A percentile compares a stretch with the other conserved stretches of the same genome.
Conservation (phyloP, 2,888 invertebrate species). For the Priocnemis perturbator region DNA sequence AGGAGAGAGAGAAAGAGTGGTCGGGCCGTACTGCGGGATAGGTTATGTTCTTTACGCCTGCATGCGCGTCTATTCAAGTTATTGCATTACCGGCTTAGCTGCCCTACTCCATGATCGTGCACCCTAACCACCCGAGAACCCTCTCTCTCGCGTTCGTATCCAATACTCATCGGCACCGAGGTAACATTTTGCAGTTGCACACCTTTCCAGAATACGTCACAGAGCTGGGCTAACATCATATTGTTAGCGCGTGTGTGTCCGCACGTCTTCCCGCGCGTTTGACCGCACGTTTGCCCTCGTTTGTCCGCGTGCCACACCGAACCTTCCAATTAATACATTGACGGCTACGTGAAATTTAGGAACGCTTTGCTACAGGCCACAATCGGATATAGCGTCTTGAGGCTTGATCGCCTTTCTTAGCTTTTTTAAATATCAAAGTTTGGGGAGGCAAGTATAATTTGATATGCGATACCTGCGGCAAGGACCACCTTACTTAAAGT, state of each 20-base stretch:
- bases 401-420: too few relatives aligned
- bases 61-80: slow-evolving; percentile 70
- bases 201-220: slow-evolving; percentile 61
- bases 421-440: too few relatives aligned
- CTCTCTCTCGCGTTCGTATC: slow-evolving; percentile 58
- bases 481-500: too few relatives aligned
- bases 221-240: slow-evolving; percentile 43
- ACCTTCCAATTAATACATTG: too few relatives aligned
- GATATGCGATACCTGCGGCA: too few relatives aligned
- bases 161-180: slow-evolving; percentile 60
- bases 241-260: not conserved
- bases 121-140: slow-evolving; percentile 39
- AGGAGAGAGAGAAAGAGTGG: slow-evolving; percentile 20
- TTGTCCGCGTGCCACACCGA: too few relatives aligned
- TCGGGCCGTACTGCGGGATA: slow-evolving; percentile 33
- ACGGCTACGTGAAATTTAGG: too few relatives aligned
- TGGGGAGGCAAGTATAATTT: too few relatives aligned
- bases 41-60: slow-evolving; percentile 69
- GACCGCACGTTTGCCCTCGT: slow-evolving; percentile 6
- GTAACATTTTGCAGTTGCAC: slow-evolving; percentile 64
- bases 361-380: too few relatives aligned
- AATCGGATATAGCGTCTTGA: too few relatives aligned
- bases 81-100: slow-evolving; percentile 74
- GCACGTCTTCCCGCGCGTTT: not conserved
- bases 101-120: slow-evolving; percentile 55